Percentiles rank a stretch among this genome's conserved stretches.
These are phyloP conservation scores for Caenorhabditis briggsae DNA, from an alignment of 1,140 invertebrate species.

Conservation along the genomic window DNA sequence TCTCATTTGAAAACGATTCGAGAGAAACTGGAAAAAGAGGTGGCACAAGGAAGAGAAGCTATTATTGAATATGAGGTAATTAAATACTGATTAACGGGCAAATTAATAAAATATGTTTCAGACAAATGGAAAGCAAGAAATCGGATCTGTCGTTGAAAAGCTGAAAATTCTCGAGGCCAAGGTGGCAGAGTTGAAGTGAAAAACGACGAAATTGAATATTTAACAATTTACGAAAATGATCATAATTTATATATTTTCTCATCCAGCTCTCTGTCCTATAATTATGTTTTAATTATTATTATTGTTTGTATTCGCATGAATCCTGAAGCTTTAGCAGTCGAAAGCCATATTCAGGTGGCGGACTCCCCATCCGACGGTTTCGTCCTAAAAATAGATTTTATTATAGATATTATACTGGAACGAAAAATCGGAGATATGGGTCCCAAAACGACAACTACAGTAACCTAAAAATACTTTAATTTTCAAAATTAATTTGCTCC, in stretches of 20 bases:
- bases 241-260: constrained; percentile 2
- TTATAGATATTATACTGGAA: not conserved
- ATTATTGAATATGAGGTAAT: constrained; percentile 56
- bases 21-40: constrained; percentile 55
- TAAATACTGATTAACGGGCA: not conserved
- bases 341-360: constrained; percentile 1
- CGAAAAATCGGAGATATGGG: no score
- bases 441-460: no score
- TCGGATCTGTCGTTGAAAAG: constrained; percentile 22
- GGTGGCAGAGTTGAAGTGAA: constrained; percentile 31
- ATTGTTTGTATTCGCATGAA: not conserved
- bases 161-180: constrained; percentile 33
- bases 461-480: no score
- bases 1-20: constrained; percentile 45
- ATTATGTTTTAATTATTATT: constrained; percentile 11
- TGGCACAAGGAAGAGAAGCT: constrained; percentile 68
- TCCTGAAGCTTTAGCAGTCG: not conserved
- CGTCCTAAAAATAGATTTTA: not conserved
- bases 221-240: not conserved
- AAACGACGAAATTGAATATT: no score
- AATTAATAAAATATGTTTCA: not conserved
- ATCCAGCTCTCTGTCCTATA: constrained; percentile 4
- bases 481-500: no score
- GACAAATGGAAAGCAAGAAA: constrained; percentile 31
- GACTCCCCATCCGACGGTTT: constrained; percentile 3